A percentile compares a stretch with the other conserved stretches of the same genome.
Conservation (phyloP, 2,888 invertebrate genomes). For the Leptinotarsa juncta region DNA sequence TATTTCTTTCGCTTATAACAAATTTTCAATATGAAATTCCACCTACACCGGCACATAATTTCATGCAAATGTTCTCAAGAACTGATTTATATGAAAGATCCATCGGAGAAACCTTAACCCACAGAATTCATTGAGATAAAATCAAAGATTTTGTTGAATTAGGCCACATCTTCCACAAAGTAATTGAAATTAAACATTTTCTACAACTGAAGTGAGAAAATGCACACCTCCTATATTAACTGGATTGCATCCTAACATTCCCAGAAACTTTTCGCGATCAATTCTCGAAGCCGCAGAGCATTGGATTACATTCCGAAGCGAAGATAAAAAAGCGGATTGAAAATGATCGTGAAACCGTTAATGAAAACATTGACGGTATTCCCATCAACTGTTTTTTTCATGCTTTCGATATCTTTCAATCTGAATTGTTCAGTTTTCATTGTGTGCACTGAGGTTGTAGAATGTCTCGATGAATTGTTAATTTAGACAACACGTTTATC, state of each 20-base stretch:
- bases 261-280: neutral
- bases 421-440: conserved; percentile 49
- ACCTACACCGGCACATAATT: too few relatives aligned
- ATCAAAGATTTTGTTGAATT: too few relatives aligned
- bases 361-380: conserved; percentile 1
- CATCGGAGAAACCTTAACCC: too few relatives aligned
- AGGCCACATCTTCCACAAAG: too few relatives aligned
- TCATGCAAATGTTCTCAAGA: too few relatives aligned
- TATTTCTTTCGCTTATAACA: too few relatives aligned
- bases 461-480: conserved; percentile 47
- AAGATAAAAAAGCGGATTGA: conserved; percentile 4
- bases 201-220: too few relatives aligned
- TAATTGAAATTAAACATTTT: too few relatives aligned
- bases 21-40: too few relatives aligned
- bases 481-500: conserved; percentile 47
- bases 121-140: too few relatives aligned
- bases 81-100: too few relatives aligned
- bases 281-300: neutral
- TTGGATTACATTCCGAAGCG: neutral
- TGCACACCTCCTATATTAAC: too few relatives aligned
- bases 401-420: conserved; percentile 37
- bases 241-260: neutral
- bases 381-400: neutral
- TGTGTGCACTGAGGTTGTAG: conserved; percentile 32
- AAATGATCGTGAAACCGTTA: neutral